Evolutionary conservation across 2,113 vertebrate species (phyloP).

Genomic region (Arizona elegans): DNA sequence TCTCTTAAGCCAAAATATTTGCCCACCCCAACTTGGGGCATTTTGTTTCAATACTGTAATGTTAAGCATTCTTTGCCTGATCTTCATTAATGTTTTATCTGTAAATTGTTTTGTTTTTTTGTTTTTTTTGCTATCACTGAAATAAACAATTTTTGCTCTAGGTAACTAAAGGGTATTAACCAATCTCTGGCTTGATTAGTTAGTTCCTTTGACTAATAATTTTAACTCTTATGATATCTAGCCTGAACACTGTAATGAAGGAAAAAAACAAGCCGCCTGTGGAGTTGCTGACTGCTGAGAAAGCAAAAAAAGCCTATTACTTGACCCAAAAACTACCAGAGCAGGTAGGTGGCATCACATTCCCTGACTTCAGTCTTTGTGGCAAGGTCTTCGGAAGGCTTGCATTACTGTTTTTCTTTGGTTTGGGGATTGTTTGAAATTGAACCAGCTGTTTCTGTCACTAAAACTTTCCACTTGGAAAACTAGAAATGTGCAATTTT

Average conservation of each 20-base stretch:
- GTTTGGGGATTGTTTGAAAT: background rate
- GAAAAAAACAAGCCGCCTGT: slow-evolving; percentile 63
- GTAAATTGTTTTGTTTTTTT: background rate
- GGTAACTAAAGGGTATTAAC: background rate
- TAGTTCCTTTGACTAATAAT: background rate
- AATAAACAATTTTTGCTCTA: background rate
- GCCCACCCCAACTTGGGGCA: too few relatives aligned
- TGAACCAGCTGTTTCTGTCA: background rate
- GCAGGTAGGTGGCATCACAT: slow-evolving; percentile 71
- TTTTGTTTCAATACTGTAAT: background rate
- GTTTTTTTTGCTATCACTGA: background rate
- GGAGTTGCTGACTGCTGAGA: slow-evolving; percentile 80
- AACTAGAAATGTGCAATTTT: background rate
- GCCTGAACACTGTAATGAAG: slow-evolving; percentile 64
- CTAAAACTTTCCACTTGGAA: background rate
- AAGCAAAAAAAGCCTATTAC: slow-evolving; percentile 87
- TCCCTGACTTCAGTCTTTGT: background rate
- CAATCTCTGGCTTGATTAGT: background rate
- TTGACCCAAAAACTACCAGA: slow-evolving; percentile 78
- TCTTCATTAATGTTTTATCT: background rate
- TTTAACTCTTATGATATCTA: slow-evolving; percentile 32
- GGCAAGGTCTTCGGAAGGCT: background rate
- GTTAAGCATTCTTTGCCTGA: background rate
- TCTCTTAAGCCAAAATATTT: background rate
- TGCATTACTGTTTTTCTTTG: background rate